Conservation (phyloP, 2,113 vertebrate genomes). For the Sinocyclocheilus maitianheensis region DNA sequence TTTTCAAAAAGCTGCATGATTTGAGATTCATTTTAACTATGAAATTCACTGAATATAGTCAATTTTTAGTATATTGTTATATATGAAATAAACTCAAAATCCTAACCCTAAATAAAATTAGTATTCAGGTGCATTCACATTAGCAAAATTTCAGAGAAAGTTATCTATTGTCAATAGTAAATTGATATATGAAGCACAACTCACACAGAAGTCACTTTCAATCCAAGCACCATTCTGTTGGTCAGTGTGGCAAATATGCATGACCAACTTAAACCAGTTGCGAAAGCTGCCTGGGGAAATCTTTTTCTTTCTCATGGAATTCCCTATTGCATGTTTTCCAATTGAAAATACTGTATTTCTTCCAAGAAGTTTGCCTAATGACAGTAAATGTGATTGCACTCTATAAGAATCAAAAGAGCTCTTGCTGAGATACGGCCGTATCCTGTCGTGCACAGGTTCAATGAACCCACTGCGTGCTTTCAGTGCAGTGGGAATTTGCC, state of each 20-base stretch:
- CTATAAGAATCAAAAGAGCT: not conserved
- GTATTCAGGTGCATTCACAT: not conserved
- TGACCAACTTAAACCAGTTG: not conserved
- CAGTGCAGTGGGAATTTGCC: not conserved
- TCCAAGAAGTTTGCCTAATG: not conserved
- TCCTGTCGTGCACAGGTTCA: not conserved
- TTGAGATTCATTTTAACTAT: not conserved
- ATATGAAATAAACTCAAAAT: not conserved
- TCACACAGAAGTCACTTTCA: not conserved
- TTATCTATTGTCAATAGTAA: not conserved
- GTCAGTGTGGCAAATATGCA: not conserved
- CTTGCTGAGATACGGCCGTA: not conserved
- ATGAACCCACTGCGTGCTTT: not conserved
- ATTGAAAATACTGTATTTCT: not conserved
- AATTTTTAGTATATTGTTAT: too few relatives aligned
- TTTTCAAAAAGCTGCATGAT: not conserved
- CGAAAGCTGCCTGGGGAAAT: not conserved
- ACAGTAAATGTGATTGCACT: not conserved
- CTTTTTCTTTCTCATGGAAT: not conserved
- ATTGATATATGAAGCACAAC: not conserved
- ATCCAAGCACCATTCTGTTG: not conserved
- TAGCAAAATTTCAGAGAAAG: not conserved
- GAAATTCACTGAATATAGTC: not conserved
- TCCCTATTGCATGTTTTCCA: not conserved
- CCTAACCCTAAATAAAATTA: not conserved